These are phyloP conservation scores for Geodia barretti DNA, from an alignment of 37 sponge, comb jelly and placozoan species.

Conservation along the genomic window DNA sequence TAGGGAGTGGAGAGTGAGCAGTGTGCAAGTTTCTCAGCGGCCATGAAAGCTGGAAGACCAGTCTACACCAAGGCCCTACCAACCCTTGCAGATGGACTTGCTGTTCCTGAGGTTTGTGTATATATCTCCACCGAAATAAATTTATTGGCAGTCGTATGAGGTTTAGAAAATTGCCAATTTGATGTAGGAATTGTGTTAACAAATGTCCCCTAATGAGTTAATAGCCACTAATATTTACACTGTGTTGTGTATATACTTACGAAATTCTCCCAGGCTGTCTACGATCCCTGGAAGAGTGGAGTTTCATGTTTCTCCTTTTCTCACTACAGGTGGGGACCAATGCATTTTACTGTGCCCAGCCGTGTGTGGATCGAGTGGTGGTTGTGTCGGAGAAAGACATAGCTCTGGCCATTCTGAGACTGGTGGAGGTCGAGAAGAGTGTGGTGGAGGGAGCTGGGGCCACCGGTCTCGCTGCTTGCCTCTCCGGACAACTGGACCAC, in stretches of 20 bases:
- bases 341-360: constrained; percentile 79
- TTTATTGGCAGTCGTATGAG: too few relatives aligned
- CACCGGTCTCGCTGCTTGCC: constrained; percentile 81
- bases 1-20: constrained; percentile 85
- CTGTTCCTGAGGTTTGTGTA: constrained; percentile 66
- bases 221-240: too few relatives aligned
- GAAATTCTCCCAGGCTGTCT: too few relatives aligned
- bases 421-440: constrained; percentile 84
- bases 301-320: too few relatives aligned
- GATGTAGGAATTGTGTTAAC: too few relatives aligned
- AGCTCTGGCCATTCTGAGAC: constrained; percentile 77
- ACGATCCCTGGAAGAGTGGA: too few relatives aligned
- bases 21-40: constrained; percentile 76
- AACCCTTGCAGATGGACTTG: constrained; percentile 87
- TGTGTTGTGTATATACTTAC: too few relatives aligned
- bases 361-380: constrained; percentile 46
- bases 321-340: constrained; percentile 61
- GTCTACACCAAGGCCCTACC: constrained; percentile 48
- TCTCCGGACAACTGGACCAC: constrained; percentile 64
- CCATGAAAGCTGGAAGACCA: constrained; percentile 71
- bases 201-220: too few relatives aligned
- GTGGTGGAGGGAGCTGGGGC: constrained; percentile 92
- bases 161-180: too few relatives aligned
- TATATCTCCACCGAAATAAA: too few relatives aligned
- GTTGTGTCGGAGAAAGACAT: constrained; percentile 69